Conservation (phyloP, 35 echinoderm and acorn worm species). For the Nesometra sesokonis region DNA sequence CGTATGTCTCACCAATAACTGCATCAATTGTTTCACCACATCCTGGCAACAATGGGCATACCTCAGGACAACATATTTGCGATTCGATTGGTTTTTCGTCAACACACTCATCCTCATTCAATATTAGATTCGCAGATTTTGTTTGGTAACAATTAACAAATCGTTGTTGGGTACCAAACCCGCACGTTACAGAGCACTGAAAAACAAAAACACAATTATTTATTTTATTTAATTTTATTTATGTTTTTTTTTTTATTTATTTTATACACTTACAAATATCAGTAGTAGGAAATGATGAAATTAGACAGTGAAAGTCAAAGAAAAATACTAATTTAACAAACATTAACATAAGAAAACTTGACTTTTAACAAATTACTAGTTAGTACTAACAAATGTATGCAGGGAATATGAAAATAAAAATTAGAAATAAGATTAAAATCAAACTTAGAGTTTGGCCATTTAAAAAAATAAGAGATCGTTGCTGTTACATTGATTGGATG, state of each 20-base stretch:
- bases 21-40: constrained; percentile 29
- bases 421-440: too few relatives aligned
- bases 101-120: constrained; percentile 2
- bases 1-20: background rate
- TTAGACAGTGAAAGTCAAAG: too few relatives aligned
- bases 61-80: background rate
- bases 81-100: background rate
- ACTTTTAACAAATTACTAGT: too few relatives aligned
- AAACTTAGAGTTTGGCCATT: background rate
- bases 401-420: background rate
- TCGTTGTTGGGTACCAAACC: background rate
- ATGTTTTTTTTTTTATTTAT: too few relatives aligned
- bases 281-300: too few relatives aligned
- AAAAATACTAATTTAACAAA: too few relatives aligned
- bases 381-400: too few relatives aligned
- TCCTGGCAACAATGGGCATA: constrained; percentile 7
- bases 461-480: background rate
- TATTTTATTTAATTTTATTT: too few relatives aligned
- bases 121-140: background rate
- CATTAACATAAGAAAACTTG: too few relatives aligned
- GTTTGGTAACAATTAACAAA: background rate
- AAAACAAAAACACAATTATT: background rate
- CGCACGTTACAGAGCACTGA: constrained; percentile 48
- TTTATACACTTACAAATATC: too few relatives aligned
- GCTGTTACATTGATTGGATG: too few relatives aligned